Base-by-base conservation (phyloP, 2,113 vertebrate species). In the Melanerpes formicivorus region DNA sequence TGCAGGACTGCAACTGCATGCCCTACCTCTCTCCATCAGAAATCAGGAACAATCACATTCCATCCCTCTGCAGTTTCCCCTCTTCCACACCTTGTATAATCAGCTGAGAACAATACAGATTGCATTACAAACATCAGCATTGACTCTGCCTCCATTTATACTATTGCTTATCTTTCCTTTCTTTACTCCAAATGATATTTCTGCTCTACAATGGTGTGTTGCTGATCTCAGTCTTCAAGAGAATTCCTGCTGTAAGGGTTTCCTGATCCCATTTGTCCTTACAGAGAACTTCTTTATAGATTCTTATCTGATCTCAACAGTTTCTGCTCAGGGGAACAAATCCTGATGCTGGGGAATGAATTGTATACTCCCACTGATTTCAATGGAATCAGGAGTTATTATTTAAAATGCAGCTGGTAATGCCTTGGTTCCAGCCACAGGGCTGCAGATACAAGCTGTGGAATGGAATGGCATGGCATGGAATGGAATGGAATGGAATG, bases 191-290 rank as follows among this genome's bases (percentile, higher is more conserved):
- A 0, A 40, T 64, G 52, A n/a, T 6, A 16, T 27, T 70, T 48
- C 48, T 71, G 52, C 30, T 64, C 16, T 18, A 2, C 11, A 32
- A 48, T 5, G 18, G 17, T 1, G 9, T 2, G 0, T 15, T 42
- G 3, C 17, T 54, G 14, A 27, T 26, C 42, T 42, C 72, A 63
- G 23, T 11, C 32, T 58, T 27, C 32, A 93, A 54, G 34, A 44
- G 9, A 71, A 56, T 22, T 22, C 18, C 18, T 62, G 0, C 27
- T 50, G 40, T 18, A 26, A 66, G 23, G 11, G 10, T 30, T 81
- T 40, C 52, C 64, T 60, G 56, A 74, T 32, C 60, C 71, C n/a
- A 50, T 19, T 27, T 3, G 3, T n/a, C 52, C 63, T 75, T 37
- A 50, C 2, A 4, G 1, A n/a, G 23, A 92, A 70, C 46, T 92